These are phyloP conservation scores for Drosophila lowei DNA, from an alignment of 1,140 invertebrate species.

Conservation along the genomic window DNA sequence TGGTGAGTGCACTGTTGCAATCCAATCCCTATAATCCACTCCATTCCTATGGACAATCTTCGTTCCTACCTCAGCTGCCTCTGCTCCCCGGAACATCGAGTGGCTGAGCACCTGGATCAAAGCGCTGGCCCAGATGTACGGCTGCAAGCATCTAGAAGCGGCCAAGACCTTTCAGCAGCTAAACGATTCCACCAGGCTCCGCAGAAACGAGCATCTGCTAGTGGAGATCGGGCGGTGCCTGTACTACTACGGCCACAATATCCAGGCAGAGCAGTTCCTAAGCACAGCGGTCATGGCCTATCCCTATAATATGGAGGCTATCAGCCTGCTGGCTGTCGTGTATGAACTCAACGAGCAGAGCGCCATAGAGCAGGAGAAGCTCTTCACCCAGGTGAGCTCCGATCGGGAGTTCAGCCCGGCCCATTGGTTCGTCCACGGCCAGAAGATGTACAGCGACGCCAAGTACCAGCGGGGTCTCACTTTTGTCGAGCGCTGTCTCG, in stretches of 20 bases:
- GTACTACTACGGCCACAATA: constrained; percentile 86
- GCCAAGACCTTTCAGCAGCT: constrained; percentile 86
- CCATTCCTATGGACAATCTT: not conserved
- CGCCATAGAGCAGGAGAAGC: constrained; percentile 83
- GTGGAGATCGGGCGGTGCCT: constrained; percentile 87
- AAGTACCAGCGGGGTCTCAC: constrained; percentile 86
- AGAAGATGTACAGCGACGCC: constrained; percentile 84
- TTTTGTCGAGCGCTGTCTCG: constrained; percentile 86
- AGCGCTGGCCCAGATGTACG: constrained; percentile 86
- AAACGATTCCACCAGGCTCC: constrained; percentile 85
- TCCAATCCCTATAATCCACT: not conserved
- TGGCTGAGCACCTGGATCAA: constrained; percentile 89
- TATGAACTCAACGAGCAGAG: constrained; percentile 83
- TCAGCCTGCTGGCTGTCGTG: constrained; percentile 84
- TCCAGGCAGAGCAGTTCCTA: constrained; percentile 84
- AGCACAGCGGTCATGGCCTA: constrained; percentile 85
- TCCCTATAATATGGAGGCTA: constrained; percentile 85
- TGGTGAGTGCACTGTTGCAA: constrained; percentile 60
- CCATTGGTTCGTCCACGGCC: constrained; percentile 87
- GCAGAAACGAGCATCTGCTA: constrained; percentile 87
- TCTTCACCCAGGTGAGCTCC: constrained; percentile 81
- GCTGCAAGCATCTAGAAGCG: constrained; percentile 87
- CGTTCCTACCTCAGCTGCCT: constrained; percentile 52
- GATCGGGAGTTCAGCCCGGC: constrained; percentile 84
- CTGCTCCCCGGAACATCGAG: constrained; percentile 83